Base-by-base conservation (phyloP, 1,140 invertebrate species). In the Mya arenaria region DNA sequence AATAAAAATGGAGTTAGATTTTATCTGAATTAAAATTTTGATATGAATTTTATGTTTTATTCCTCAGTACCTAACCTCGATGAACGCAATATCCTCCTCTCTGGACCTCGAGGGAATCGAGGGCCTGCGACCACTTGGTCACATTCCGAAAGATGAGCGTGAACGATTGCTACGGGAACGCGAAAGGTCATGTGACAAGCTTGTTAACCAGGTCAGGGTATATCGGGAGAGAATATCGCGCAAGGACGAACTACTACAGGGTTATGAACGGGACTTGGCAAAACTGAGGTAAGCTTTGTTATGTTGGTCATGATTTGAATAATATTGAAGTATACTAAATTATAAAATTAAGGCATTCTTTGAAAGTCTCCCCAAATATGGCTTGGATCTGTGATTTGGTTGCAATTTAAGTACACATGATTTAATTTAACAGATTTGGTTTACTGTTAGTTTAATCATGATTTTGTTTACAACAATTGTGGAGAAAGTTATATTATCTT, bases 281-380 rank as follows among this genome's bases (percentile, higher is more conserved):
- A 92, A 91, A 73, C 82, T 93, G 28, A 87, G 91, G 89, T 91
- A 78, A n/a, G n/a, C n/a, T n/a, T n/a, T n/a, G n/a, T n/a, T n/a
- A n/a, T n/a, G n/a, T n/a, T n/a, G n/a, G n/a, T n/a, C n/a, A n/a
- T n/a, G n/a, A n/a, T n/a, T n/a, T n/a, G n/a, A n/a, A n/a, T n/a
- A n/a, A n/a, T n/a, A n/a, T n/a, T n/a, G n/a, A n/a, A n/a, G n/a
- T n/a, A n/a, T n/a, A n/a, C n/a, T n/a, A n/a, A n/a, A n/a, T n/a
- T n/a, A n/a, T n/a, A n/a, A n/a, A n/a, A n/a, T n/a, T n/a, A n/a
- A n/a, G n/a, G n/a, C n/a, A n/a, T n/a, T n/a, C n/a, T n/a, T n/a
- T n/a, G n/a, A n/a, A n/a, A n/a, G n/a, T n/a, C n/a, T n/a, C n/a
- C n/a, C n/a, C n/a, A n/a, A n/a, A n/a, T n/a, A n/a, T n/a, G n/a